A percentile compares a stretch with the other conserved stretches of the same genome.
Evolutionary conservation across 2,797 vertebrate genomes (phyloP).

Genomic region (Tokudaia muenninki): DNA sequence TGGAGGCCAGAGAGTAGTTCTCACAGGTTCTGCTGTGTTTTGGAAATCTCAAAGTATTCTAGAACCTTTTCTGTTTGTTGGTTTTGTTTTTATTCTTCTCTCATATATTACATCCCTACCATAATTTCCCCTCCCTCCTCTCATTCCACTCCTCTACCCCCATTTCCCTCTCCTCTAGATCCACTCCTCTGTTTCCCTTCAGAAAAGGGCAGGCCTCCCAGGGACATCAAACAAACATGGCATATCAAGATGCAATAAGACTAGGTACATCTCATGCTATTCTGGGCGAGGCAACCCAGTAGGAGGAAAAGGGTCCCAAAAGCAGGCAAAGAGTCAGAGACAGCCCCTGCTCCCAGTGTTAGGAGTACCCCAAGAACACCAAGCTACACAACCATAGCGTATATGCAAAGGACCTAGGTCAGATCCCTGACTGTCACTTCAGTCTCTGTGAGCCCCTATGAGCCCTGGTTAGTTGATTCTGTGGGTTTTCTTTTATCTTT

Average conservation of each 20-base stretch:
- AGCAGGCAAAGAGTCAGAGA: background rate
- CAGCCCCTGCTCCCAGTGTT: background rate
- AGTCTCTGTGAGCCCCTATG: background rate
- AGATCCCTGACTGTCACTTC: background rate
- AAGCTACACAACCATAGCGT: background rate
- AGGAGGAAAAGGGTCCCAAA: background rate
- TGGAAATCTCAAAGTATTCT: background rate
- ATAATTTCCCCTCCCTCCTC: background rate
- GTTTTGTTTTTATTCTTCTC: background rate
- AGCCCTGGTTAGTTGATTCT: background rate
- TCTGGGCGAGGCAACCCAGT: background rate
- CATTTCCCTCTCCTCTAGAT: background rate
- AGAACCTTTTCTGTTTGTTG: background rate
- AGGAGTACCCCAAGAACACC: background rate
- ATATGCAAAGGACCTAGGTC: background rate
- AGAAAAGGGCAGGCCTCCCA: background rate
- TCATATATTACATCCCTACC: background rate
- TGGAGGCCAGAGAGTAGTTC: background rate
- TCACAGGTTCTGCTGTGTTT: background rate
- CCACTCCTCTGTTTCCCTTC: background rate
- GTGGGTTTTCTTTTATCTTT: background rate
- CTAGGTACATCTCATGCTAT: background rate
- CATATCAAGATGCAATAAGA: background rate
- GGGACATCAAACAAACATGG: background rate
- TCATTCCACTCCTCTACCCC: no score